These are phyloP conservation scores for Cosmopolites sordidus DNA, from an alignment of 2,888 invertebrate species.

Conservation along the genomic window DNA sequence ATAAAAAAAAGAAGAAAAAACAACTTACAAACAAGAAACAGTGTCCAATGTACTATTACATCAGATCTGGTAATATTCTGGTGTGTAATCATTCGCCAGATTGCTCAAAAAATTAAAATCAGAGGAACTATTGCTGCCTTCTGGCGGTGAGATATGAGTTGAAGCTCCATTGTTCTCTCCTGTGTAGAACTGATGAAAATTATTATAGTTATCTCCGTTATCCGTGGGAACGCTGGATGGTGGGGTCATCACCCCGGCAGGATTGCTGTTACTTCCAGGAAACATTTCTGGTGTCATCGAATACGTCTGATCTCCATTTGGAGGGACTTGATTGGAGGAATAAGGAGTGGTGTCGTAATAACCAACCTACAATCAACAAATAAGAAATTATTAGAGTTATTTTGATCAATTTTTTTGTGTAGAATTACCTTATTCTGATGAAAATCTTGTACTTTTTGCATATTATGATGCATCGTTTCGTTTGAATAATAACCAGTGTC, in stretches of 20 bases:
- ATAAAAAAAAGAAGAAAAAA: too few relatives aligned
- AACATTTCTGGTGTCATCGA: constrained; percentile 50
- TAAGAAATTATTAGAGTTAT: too few relatives aligned
- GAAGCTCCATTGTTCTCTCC: constrained; percentile 27
- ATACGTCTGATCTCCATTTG: constrained; percentile 51
- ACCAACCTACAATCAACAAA: constrained; percentile 36
- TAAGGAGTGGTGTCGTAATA: constrained; percentile 57
- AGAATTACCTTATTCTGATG: constrained; percentile 25
- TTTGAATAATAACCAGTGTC: constrained; percentile 42
- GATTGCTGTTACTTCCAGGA: constrained; percentile 48
- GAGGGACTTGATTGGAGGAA: constrained; percentile 44
- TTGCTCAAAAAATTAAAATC: constrained; percentile 92
- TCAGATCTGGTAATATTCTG: constrained; percentile 81
- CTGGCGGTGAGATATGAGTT: constrained; percentile 53
- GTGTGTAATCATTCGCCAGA: constrained; percentile 87
- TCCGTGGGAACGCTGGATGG: constrained; percentile 58
- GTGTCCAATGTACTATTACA: constrained; percentile 39
- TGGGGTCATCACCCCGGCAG: constrained; percentile 57
- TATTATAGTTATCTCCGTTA: constrained; percentile 62
- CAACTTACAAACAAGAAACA: not conserved
- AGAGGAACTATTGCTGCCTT: constrained; percentile 87
- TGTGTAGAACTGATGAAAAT: constrained; percentile 66
- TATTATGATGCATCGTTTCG: constrained; percentile 39
- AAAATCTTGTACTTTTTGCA: constrained; percentile 36
- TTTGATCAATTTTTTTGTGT: not conserved